These are phyloP conservation scores for Gari tellinella DNA, from an alignment of 2,888 invertebrate species.

Conservation along the genomic window DNA sequence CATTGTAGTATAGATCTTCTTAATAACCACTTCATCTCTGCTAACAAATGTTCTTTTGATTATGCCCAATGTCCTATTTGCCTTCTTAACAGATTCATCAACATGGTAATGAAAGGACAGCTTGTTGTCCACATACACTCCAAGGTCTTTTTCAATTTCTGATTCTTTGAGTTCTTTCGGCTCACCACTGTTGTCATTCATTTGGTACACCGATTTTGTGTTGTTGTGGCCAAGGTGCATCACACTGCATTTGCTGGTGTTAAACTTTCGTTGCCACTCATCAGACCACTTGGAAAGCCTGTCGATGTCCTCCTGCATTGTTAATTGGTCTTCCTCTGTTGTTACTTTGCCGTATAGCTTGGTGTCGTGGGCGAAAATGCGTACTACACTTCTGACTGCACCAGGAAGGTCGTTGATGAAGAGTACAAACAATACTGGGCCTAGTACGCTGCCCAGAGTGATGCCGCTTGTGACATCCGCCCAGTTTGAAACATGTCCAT, in stretches of 20 bases:
- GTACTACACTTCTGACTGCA: no score
- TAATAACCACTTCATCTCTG: not conserved
- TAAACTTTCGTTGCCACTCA: constrained; percentile 16
- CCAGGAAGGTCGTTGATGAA: no score
- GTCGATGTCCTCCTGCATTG: constrained; percentile 17
- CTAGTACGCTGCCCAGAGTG: no score
- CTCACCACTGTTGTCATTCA: not conserved
- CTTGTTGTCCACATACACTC: not conserved
- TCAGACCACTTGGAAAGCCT: constrained; percentile 12
- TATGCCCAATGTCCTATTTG: not conserved
- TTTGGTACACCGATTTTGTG: no score
- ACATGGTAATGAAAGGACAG: not conserved
- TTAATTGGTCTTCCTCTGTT: constrained; percentile 4
- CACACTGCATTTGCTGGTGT: no score
- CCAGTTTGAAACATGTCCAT: no score
- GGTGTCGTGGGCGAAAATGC: no score
- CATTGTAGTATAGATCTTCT: not conserved
- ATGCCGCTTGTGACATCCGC: no score
- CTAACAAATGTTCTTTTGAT: not conserved
- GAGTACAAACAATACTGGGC: no score
- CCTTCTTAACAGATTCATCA: not conserved
- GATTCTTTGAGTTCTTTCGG: not conserved
- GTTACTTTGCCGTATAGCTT: constrained; percentile 15
- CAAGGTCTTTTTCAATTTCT: not conserved
- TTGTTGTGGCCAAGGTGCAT: no score